Evolutionary conservation across 2,113 vertebrate genomes (phyloP).

Genomic region (Maccullochella peelii): DNA sequence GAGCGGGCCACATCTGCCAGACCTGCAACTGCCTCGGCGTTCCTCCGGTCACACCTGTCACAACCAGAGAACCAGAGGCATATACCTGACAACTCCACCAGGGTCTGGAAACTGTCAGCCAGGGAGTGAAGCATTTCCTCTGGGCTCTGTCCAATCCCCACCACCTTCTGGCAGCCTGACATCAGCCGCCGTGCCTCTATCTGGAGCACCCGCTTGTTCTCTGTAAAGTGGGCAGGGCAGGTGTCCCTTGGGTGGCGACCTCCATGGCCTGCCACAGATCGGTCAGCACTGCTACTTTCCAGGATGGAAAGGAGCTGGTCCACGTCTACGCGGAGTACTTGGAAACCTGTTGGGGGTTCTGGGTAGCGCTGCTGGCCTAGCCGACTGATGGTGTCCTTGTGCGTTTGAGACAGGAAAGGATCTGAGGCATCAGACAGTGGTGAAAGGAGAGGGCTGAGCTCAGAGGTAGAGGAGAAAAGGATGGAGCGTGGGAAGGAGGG

Average conservation of each 20-base stretch:
- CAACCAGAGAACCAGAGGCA: slow-evolving; percentile 94
- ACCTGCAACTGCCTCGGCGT: slow-evolving; percentile 84
- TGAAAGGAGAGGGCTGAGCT: slow-evolving; percentile 83
- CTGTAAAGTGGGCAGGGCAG: slow-evolving; percentile 87
- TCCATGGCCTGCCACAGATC: slow-evolving; percentile 67
- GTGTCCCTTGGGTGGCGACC: slow-evolving; percentile 86
- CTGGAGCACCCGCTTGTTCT: slow-evolving; percentile 89
- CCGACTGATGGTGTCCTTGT: slow-evolving; percentile 81
- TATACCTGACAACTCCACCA: slow-evolving; percentile 87
- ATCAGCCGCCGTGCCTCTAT: slow-evolving; percentile 88
- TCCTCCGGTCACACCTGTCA: slow-evolving; percentile 85
- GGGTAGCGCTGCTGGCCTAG: slow-evolving; percentile 82
- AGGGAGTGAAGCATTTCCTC: slow-evolving; percentile 86
- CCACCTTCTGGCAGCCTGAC: slow-evolving; percentile 90
- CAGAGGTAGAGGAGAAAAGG: slow-evolving; percentile 75
- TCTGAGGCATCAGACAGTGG: slow-evolving; percentile 69
- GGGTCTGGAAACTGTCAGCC: slow-evolving; percentile 87
- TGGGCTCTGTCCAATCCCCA: slow-evolving; percentile 86
- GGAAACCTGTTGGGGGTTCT: slow-evolving; percentile 85
- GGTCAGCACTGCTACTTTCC: slow-evolving; percentile 74
- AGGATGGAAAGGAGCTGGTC: slow-evolving; percentile 78
- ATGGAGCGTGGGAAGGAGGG: slow-evolving; percentile 76
- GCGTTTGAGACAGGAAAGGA: slow-evolving; percentile 64
- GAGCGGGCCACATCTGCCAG: slow-evolving; percentile 88
- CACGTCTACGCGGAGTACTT: slow-evolving; percentile 85